phyloP scores from a whole-genome alignment of 2,888 invertebrate genomes.

The Napeogenes sylphis region DNA sequence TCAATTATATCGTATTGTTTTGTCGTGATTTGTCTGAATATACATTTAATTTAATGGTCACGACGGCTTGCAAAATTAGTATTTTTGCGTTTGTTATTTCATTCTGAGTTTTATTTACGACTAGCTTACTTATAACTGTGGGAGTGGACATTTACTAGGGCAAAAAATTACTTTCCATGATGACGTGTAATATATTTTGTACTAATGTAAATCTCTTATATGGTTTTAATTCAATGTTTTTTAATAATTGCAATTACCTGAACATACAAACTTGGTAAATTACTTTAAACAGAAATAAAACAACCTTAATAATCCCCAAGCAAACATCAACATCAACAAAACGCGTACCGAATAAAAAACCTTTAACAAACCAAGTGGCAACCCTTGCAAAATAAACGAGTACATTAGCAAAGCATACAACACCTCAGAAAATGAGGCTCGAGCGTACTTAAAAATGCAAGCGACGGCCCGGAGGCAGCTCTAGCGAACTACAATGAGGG shows the following conservation, averaged over 20 bases:
- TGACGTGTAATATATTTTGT: no score
- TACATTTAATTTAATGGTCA: not conserved
- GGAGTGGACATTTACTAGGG: no score
- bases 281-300: not conserved
- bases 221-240: no score
- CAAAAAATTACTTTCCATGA: no score
- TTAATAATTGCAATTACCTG: no score
- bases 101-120: not conserved
- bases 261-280: no score
- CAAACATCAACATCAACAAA: not conserved
- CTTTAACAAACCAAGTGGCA: not conserved
- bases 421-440: slow-evolving; percentile 26
- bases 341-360: no score
- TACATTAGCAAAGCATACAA: slow-evolving; percentile 27
- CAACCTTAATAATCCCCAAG: no score
- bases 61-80: not conserved
- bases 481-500: slow-evolving; percentile 56
- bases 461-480: slow-evolving; percentile 35
- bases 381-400: slow-evolving; percentile 15
- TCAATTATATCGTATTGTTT: slow-evolving; percentile 5
- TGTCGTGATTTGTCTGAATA: not conserved
- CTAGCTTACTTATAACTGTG: no score
- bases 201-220: no score
- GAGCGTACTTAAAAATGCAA: slow-evolving; percentile 40
- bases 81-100: slow-evolving; percentile 1